Evolutionary conservation across 2,888 invertebrate genomes (phyloP).

Genomic region (Drosophila kuntzei): DNA sequence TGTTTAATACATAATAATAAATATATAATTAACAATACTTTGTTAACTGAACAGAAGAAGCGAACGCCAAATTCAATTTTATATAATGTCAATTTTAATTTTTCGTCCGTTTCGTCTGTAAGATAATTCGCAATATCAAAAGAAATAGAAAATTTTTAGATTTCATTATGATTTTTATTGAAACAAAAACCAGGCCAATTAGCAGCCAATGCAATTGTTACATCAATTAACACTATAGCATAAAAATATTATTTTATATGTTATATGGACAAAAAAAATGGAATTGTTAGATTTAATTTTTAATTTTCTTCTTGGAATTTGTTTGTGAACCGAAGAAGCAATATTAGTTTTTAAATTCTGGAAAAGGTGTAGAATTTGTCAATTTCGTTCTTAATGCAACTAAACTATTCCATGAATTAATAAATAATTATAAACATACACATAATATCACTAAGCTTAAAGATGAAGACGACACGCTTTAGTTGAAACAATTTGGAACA

Average conservation of each 20-base stretch:
- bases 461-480: constrained; percentile 51
- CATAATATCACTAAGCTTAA: constrained; percentile 75
- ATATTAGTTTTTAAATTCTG: constrained; percentile 70
- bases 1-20: constrained; percentile 54
- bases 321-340: constrained; percentile 55
- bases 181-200: constrained; percentile 1
- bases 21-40: constrained; percentile 27
- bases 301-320: not conserved
- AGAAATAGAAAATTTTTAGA: not conserved
- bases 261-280: constrained; percentile 16
- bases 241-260: constrained; percentile 25
- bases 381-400: constrained; percentile 65
- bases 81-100: constrained; percentile 26
- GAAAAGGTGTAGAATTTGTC: constrained; percentile 61
- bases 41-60: constrained; percentile 28
- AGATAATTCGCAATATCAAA: constrained; percentile 1
- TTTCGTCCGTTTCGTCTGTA: constrained; percentile 21
- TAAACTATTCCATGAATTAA: constrained; percentile 61
- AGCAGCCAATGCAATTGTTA: constrained; percentile 68
- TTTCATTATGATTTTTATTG: not conserved
- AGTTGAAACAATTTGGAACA: constrained; percentile 55
- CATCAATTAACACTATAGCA: constrained; percentile 57
- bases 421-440: constrained; percentile 47
- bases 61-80: constrained; percentile 28
- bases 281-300: constrained; percentile 42